Percentiles rank a stretch among this genome's conserved stretches.
Conservation (phyloP, 2,113 vertebrate genomes). For the Illadopsis cleaveri region DNA sequence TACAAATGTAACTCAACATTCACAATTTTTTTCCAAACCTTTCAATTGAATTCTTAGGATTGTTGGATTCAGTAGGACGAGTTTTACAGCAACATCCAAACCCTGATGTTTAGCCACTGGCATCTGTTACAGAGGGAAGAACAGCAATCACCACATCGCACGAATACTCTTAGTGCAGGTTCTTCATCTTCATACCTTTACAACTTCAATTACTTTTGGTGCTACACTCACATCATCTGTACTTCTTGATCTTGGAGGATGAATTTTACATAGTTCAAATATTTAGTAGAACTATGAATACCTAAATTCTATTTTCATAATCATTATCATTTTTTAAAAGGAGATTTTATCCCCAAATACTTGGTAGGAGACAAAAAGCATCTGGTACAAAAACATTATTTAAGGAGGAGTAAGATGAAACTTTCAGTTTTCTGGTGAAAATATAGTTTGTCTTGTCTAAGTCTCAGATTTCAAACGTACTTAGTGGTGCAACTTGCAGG, state of each 20-base stretch:
- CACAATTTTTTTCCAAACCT: not conserved
- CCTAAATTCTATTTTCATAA: not conserved
- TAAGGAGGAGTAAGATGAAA: not conserved
- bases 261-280: not conserved
- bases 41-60: not conserved
- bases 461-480: not conserved
- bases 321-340: not conserved
- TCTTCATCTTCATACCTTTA: not conserved
- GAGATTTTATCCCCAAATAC: not conserved
- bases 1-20: not conserved
- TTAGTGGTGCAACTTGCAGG: not conserved
- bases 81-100: not conserved
- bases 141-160: not conserved
- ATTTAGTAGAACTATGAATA: not conserved
- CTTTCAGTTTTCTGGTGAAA: not conserved
- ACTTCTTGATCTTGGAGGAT: not conserved
- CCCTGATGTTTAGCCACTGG: not conserved
- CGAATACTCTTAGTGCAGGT: not conserved
- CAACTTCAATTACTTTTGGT: not conserved
- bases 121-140: not conserved
- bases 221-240: not conserved
- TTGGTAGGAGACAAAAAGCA: not conserved
- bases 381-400: not conserved
- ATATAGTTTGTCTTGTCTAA: not conserved
- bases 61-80: not conserved